Conservation (phyloP, 2,113 vertebrate species). For the Campylorhamphus procurvoides region DNA sequence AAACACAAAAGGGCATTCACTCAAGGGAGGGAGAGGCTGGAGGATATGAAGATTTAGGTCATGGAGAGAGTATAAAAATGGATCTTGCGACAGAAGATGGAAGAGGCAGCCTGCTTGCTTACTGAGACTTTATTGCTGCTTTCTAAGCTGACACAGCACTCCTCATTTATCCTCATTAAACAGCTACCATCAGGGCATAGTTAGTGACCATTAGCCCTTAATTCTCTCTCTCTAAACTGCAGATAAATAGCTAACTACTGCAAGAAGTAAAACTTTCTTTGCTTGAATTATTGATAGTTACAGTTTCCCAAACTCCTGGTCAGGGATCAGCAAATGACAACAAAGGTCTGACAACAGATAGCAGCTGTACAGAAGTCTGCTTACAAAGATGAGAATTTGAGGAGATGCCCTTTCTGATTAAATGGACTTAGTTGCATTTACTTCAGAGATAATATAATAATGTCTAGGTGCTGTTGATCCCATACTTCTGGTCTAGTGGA, state of each 20-base stretch:
- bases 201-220: not conserved
- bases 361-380: not conserved
- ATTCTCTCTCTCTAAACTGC: not conserved
- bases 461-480: not conserved
- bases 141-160: not conserved
- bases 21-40: not conserved
- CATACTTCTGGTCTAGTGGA: not conserved
- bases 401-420: not conserved
- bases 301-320: not conserved
- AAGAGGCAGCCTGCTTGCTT: not conserved
- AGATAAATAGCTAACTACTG: not conserved
- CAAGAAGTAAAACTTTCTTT: not conserved
- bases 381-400: not conserved
- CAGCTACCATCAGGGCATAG: not conserved
- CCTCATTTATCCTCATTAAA: slow-evolving; percentile 45
- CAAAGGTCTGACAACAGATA: not conserved
- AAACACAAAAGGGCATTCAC: not conserved
- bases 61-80: slow-evolving; percentile 11
- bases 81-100: not conserved
- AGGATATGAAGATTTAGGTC: slow-evolving; percentile 3
- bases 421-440: not conserved
- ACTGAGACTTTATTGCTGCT: not conserved
- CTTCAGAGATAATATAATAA: not conserved
- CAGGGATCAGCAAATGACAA: not conserved
- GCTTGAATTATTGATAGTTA: not conserved